Percentiles rank a stretch among this genome's conserved stretches.
These are phyloP conservation scores for Lycophotia porphyrea DNA, from an alignment of 2,888 invertebrate genomes.

Conservation along the genomic window DNA sequence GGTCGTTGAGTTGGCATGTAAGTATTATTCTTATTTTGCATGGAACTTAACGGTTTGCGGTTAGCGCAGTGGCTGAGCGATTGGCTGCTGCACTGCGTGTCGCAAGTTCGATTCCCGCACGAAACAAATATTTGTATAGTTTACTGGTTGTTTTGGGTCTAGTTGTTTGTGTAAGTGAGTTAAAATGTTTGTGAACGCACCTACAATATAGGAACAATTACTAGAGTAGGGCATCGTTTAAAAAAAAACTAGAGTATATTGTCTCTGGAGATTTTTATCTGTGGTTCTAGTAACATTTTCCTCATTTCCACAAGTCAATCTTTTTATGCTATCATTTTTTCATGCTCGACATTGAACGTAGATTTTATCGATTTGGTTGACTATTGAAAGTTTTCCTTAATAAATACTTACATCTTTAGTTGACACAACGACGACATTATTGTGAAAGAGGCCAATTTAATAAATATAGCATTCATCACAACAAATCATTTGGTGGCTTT, in stretches of 20 bases:
- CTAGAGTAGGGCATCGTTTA: neutral
- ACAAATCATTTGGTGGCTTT: neutral
- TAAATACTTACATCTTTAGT: neutral
- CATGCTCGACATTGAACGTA: slow-evolving; percentile 8
- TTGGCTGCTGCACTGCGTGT: neutral
- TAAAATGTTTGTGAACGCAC: neutral
- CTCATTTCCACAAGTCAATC: slow-evolving; percentile 23
- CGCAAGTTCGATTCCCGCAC: neutral
- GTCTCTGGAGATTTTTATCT: slow-evolving; percentile 24
- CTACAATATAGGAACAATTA: neutral
- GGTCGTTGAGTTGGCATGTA: slow-evolving; percentile 97
- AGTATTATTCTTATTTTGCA: slow-evolving; percentile 88
- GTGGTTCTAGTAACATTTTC: slow-evolving; percentile 34
- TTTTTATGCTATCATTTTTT: slow-evolving; percentile 25
- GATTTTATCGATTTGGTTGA: slow-evolving; percentile 23
- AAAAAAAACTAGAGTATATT: neutral
- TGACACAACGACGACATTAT: neutral
- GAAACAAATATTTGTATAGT: neutral
- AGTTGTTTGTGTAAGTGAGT: neutral
- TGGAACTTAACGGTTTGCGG: neutral
- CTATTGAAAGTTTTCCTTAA: slow-evolving; percentile 17
- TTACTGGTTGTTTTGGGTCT: neutral
- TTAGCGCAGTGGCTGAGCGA: neutral
- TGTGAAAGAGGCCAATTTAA: neutral
- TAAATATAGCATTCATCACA: no score